Conservation (phyloP, 2,113 vertebrate species). For the Chamaetylas fuelleborni region DNA sequence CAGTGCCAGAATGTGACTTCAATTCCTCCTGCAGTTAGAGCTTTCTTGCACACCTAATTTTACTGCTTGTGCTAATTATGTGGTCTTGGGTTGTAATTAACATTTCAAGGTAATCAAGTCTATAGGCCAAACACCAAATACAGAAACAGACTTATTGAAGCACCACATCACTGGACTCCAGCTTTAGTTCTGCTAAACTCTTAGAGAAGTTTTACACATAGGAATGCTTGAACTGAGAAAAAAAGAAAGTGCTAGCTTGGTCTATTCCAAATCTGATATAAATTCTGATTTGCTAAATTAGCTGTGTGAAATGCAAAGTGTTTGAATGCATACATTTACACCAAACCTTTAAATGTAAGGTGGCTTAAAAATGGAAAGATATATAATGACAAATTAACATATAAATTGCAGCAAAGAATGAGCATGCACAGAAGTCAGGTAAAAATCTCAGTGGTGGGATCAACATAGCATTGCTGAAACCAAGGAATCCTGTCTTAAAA, state of each 20-base stretch:
- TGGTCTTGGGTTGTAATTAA: not conserved
- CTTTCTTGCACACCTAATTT: not conserved
- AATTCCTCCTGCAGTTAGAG: not conserved
- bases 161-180: not conserved
- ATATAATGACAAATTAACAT: not conserved
- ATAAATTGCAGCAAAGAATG: not conserved
- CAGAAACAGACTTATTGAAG: not conserved
- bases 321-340: not conserved
- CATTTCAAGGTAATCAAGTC: not conserved
- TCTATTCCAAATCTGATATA: not conserved
- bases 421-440: not conserved
- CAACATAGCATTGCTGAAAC: not conserved
- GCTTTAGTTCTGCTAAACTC: not conserved
- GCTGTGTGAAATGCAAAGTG: not conserved
- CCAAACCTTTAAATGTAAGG: not conserved
- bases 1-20: not conserved
- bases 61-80: not conserved
- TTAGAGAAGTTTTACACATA: not conserved
- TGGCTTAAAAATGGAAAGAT: not conserved
- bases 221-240: not conserved
- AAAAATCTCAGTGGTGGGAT: not conserved
- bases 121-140: not conserved
- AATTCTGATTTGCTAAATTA: not conserved
- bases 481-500: not conserved
- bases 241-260: not conserved